phyloP scores from a whole-genome alignment of 1,140 invertebrate species.

The Achatina immaculata region DNA sequence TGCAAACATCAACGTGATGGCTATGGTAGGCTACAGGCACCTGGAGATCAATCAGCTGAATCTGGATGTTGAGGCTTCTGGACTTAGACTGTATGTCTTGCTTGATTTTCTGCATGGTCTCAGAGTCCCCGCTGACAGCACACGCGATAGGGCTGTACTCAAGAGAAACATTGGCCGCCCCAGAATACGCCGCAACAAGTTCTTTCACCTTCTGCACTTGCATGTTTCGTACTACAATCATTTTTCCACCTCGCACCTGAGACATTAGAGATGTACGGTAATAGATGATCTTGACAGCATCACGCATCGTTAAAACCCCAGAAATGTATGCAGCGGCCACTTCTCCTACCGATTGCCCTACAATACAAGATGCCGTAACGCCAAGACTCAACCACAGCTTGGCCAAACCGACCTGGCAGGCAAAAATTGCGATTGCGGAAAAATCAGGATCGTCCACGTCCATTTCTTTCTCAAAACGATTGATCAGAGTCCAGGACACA shows the following conservation, averaged over 20 bases:
- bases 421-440: conserved; percentile 56
- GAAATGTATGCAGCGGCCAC: conserved; percentile 56
- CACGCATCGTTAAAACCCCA: conserved; percentile 46
- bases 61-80: conserved; percentile 23
- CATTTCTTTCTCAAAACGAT: conserved; percentile 35
- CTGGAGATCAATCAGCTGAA: conserved; percentile 35
- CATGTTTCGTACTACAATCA: conserved; percentile 52
- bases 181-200: conserved; percentile 31
- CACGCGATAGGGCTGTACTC: conserved; percentile 52
- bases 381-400: conserved; percentile 51
- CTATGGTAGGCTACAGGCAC: conserved; percentile 56
- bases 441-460: conserved; percentile 47
- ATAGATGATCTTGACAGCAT: conserved; percentile 59
- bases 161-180: conserved; percentile 51
- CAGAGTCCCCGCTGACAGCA: conserved; percentile 52
- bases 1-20: conserved; percentile 45
- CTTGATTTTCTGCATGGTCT: conserved; percentile 39
- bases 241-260: conserved; percentile 46
- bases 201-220: conserved; percentile 40
- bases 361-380: conserved; percentile 48
- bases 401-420: conserved; percentile 55
- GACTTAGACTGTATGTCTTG: conserved; percentile 24
- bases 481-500: conserved; percentile 44
- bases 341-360: conserved; percentile 62
- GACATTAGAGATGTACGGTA: conserved; percentile 47